Evolutionary conservation across 2,113 vertebrate genomes (phyloP), one percentile per base, ranked within the genome.

Genomic region (Mus pahari): DNA sequence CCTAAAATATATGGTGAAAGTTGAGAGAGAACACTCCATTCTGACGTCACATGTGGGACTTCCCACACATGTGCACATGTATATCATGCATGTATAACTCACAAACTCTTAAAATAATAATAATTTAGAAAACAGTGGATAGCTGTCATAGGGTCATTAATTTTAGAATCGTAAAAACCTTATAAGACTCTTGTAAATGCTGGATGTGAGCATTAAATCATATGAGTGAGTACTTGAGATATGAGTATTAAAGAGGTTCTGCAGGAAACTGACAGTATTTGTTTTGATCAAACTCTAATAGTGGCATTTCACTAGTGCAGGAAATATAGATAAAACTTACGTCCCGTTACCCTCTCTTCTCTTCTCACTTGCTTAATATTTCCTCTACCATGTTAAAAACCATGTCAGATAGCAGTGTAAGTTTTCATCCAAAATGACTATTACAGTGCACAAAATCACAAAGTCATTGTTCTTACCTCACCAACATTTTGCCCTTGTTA

Each of bases 301-400:
- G 55, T 17, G 28, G 31, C 64, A 45, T 79, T 88, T 78, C 33
- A 60, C 10, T 8, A 77, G 28, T 70, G 89, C 26, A 60, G 58
- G 64, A 77, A 77, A 60, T 14, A 28, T 28, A 66, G 20, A 75
- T 20, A 22, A 5, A 13, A 58, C 39, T 14, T n/a, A n/a, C 0
- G 11, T 39, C 28, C 1, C 1, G 14, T 60, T 31, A 17, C 5
- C 12, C 22, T 39, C 7, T 1, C 3, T 3, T 20, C 17, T 4
- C 11, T 42, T 90, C 62, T 12, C 55, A 36, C 14, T 48, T 79
- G 20, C 16, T 64, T 64, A 86, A 45, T 70, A 64, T 42, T 70
- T 90, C 53, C 53, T 95, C 17, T 39, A 7, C 9, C 42, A 28
- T 22, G 5, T 17, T 31, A 12, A 45, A 14, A 78, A 22, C 5